These are phyloP conservation scores for Anthonomus grandis DNA, from an alignment of 1,140 invertebrate genomes.

Conservation along the genomic window DNA sequence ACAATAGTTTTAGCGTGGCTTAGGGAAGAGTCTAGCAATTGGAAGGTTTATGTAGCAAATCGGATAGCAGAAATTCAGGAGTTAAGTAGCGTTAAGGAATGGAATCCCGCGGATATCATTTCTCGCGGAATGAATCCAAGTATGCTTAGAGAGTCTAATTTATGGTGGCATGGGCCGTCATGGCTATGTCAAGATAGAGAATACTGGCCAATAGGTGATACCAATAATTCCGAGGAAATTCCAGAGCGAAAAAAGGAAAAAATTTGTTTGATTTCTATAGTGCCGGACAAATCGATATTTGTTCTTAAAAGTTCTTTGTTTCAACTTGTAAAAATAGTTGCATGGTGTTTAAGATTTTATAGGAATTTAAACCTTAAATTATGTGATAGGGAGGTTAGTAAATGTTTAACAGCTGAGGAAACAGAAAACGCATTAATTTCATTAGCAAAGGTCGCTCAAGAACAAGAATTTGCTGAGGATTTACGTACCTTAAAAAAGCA, in stretches of 20 bases:
- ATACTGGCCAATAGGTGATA: too few species aligned
- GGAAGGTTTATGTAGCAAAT: not conserved
- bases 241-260: not conserved
- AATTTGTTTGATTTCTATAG: not conserved
- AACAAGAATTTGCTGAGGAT: constrained; percentile 2
- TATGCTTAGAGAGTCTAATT: not conserved
- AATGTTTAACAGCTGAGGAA: constrained; percentile 5
- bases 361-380: not conserved
- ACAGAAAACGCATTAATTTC: not conserved
- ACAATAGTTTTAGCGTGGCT: constrained; percentile 44
- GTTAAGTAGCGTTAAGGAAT: too few species aligned
- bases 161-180: constrained; percentile 22
- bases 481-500: not conserved
- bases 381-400: not conserved
- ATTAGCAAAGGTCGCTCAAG: constrained; percentile 5
- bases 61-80: not conserved
- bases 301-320: too few species aligned
- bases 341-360: constrained; percentile 12
- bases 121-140: constrained; percentile 30
- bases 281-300: too few species aligned
- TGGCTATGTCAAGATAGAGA: not conserved
- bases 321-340: constrained; percentile 1
- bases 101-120: constrained; percentile 44
- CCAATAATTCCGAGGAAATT: too few species aligned
- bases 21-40: too few species aligned